phyloP scores from a whole-genome alignment of 2,888 invertebrate species.

The Erebia palarica region DNA sequence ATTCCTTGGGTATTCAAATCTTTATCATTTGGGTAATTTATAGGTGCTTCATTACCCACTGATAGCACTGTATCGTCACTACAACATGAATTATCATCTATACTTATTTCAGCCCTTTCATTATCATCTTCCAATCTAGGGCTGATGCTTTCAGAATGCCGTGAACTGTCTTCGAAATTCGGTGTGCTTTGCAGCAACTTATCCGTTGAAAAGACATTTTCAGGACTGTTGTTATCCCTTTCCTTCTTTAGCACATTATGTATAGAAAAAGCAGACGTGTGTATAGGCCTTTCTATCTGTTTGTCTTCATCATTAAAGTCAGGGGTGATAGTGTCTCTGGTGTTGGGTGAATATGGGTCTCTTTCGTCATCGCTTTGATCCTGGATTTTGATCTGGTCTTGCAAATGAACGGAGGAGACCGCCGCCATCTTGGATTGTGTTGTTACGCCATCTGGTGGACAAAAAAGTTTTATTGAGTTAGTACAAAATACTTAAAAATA shows the following conservation, averaged over 20 bases:
- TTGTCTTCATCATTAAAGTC: conserved; percentile 73
- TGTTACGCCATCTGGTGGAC: conserved; percentile 71
- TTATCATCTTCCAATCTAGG: conserved; percentile 65
- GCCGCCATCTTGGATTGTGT: conserved; percentile 68
- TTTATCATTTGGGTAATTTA: conserved; percentile 57
- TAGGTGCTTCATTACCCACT: conserved; percentile 89
- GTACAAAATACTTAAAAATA: not conserved
- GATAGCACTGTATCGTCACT: conserved; percentile 91
- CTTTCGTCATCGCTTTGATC: conserved; percentile 71
- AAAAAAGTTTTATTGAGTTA: conserved; percentile 30
- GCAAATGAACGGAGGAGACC: conserved; percentile 70
- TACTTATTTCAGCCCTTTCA: conserved; percentile 70
- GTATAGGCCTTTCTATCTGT: conserved; percentile 59
- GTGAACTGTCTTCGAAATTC: conserved; percentile 63
- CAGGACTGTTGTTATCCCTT: conserved; percentile 71
- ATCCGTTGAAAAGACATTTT: conserved; percentile 77
- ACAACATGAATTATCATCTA: conserved; percentile 85
- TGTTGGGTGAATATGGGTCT: conserved; percentile 72
- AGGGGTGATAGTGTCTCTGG: conserved; percentile 68
- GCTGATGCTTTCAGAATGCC: conserved; percentile 63
- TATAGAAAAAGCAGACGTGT: conserved; percentile 74
- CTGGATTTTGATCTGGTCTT: conserved; percentile 70
- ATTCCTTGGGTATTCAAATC: conserved; percentile 61
- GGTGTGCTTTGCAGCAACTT: conserved; percentile 75
- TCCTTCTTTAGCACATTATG: conserved; percentile 79